Evolutionary conservation across 2,888 invertebrate species (phyloP).

Genomic region (Yponomeuta malinellus): DNA sequence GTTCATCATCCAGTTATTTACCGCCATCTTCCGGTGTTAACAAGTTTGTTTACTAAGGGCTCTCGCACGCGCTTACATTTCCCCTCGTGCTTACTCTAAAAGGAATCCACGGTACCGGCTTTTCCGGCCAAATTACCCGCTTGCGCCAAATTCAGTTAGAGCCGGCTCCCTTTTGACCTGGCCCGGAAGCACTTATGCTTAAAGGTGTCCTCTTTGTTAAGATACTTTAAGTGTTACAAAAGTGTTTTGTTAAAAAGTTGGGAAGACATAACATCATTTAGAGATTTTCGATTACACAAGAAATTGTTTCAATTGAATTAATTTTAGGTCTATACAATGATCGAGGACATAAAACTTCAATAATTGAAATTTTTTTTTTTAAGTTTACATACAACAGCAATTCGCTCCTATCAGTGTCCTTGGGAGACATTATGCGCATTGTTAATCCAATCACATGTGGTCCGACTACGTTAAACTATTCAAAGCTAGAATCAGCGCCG

Average conservation of each 20-base stretch:
- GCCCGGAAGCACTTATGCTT: neutral
- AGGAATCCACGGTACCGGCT: conserved; percentile 9
- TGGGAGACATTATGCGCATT: no score
- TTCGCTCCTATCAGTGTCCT: no score
- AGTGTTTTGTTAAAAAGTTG: no score
- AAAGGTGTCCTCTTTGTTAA: neutral
- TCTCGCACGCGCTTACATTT: conserved; percentile 4
- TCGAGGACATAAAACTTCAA: no score
- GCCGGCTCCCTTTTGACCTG: neutral
- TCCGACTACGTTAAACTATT: neutral
- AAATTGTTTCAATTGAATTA: no score
- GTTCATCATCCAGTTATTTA: conserved; percentile 10
- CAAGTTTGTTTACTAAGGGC: conserved; percentile 6
- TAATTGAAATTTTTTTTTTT: no score
- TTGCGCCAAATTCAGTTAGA: conserved; percentile 2
- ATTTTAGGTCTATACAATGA: no score
- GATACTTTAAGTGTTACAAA: neutral
- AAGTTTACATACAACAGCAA: no score
- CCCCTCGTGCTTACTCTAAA: conserved; percentile 7
- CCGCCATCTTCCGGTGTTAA: conserved; percentile 11
- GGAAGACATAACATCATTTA: no score
- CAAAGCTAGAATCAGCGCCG: neutral
- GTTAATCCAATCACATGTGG: neutral
- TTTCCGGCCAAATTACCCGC: conserved; percentile 9
- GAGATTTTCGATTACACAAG: no score